phyloP scores from a whole-genome alignment of 92 coral and sea anemone genomes.

The Phenganax stokvisi region DNA sequence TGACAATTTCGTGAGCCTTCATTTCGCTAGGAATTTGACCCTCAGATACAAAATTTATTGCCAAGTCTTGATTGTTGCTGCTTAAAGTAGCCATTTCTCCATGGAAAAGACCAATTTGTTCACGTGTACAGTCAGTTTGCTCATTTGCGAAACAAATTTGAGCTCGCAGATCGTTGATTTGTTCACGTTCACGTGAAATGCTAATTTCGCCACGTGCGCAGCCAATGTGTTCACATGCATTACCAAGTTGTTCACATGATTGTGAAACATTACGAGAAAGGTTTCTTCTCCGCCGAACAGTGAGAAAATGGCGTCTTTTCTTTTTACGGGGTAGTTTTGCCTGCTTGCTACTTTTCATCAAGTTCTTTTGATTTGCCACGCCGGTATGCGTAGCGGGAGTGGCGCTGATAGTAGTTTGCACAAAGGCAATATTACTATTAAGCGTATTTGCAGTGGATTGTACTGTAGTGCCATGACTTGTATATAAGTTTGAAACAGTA shows the following conservation, averaged over 20 bases:
- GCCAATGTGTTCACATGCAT: not conserved
- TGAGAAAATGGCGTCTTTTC: slow-evolving; percentile 28
- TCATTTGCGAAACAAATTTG: not conserved
- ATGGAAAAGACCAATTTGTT: not conserved
- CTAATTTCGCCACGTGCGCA: not conserved
- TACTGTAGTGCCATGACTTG: too few species aligned
- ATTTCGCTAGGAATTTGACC: not conserved
- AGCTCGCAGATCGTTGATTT: too few species aligned
- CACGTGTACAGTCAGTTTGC: not conserved
- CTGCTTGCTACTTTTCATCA: not conserved
- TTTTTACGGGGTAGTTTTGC: slow-evolving; percentile 7
- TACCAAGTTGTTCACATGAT: not conserved
- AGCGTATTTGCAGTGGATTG: too few species aligned
- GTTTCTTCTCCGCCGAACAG: too few species aligned
- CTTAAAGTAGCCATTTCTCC: not conserved
- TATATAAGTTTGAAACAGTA: too few species aligned
- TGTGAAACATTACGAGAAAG: not conserved
- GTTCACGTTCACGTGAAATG: not conserved
- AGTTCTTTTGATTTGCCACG: not conserved
- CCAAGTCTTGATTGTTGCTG: not conserved
- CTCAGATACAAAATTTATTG: not conserved
- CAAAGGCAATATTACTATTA: too few species aligned
- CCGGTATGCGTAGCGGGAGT: not conserved
- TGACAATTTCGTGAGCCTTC: not conserved
- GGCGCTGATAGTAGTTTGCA: too few species aligned